Evolutionary conservation across 2,797 vertebrate species (phyloP), one percentile per base, ranked within the genome.

Genomic region (Peromyscus eremicus): DNA sequence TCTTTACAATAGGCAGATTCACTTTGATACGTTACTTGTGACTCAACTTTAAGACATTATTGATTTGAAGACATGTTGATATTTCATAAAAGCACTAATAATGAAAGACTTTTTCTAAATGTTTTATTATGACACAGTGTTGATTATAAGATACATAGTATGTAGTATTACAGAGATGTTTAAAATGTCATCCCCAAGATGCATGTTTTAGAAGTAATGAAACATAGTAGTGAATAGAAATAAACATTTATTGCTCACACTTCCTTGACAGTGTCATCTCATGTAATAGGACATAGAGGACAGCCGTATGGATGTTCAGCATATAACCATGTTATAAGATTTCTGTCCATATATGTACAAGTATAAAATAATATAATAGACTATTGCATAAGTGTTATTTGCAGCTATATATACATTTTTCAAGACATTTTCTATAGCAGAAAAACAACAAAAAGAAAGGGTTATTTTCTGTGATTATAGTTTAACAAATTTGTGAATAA

Each of bases 1-100:
- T 93, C 49, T 91, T 52, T 88, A 27, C 3, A 80, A 66, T 25
- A 71, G 7, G 7, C 14, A 95, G 34, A 76, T 14, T 10, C 37
- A 77, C 40, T 77, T 81, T 90, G 60, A 93, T 71, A 62, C 66
- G 55, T 25, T 83, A 68, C 93, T 88, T 91, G 66, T 89, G 43
- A 87, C 77, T 94, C 77, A 94, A 94, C 71, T 71, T 80, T 91
- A 91, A 93, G 77, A 75, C 16, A 95, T 13, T 12, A 75, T 37
- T 83, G 75, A 92, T 94, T 88, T 96, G 76, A 96, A 95, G 46
- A 70, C 60, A 89, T n/a, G 57, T 12, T 19, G 52, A 23, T 80
- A 91, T 95, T 92, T 94, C 75, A 83, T 87, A 94, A 95, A 66
- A 55, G 52, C 46, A 79, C 11, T 79, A 87, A 40, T 66, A 92